Conservation (phyloP, 2,888 invertebrate species). For the Mythimna albipuncta region DNA sequence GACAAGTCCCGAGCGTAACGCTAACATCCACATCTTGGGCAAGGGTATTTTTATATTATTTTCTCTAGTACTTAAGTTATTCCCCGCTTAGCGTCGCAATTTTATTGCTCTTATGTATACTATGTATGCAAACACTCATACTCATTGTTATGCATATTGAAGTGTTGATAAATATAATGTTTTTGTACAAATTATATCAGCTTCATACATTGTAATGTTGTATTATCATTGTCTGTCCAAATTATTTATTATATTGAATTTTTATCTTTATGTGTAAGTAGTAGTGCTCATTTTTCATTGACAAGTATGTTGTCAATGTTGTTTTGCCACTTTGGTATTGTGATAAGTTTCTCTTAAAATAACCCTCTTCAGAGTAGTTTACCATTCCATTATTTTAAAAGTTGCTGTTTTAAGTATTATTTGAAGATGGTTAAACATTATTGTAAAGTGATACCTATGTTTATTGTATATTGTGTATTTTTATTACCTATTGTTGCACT, state of each 20-base stretch:
- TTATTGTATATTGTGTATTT: constrained; percentile 50
- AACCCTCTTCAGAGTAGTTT: constrained; percentile 25
- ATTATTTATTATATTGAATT: constrained; percentile 26
- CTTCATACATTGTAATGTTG: constrained; percentile 42
- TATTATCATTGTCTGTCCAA: constrained; percentile 31
- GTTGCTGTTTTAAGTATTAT: constrained; percentile 47
- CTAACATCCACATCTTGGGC: constrained; percentile 38
- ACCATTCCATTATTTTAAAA: constrained; percentile 52
- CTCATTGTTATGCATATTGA: constrained; percentile 31
- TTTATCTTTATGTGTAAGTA: constrained; percentile 21
- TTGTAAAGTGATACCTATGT: constrained; percentile 53
- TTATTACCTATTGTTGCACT: constrained; percentile 54
- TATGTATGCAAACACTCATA: constrained; percentile 54
- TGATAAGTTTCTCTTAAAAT: constrained; percentile 48
- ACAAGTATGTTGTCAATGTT: constrained; percentile 18
- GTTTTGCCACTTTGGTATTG: constrained; percentile 29
- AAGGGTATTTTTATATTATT: constrained; percentile 59
- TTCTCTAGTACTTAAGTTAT: constrained; percentile 27
- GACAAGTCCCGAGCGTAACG: constrained; percentile 90
- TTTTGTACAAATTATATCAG: constrained; percentile 36
- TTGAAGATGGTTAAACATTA: constrained; percentile 40
- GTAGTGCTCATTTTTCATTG: constrained; percentile 39
- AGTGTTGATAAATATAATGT: constrained; percentile 21
- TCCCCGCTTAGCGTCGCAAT: constrained; percentile 34
- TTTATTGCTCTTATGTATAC: constrained; percentile 49